Evolutionary conservation across 2,797 vertebrate species (phyloP), one percentile per base, ranked within the genome.

Genomic region (Cheirogaleus major): DNA sequence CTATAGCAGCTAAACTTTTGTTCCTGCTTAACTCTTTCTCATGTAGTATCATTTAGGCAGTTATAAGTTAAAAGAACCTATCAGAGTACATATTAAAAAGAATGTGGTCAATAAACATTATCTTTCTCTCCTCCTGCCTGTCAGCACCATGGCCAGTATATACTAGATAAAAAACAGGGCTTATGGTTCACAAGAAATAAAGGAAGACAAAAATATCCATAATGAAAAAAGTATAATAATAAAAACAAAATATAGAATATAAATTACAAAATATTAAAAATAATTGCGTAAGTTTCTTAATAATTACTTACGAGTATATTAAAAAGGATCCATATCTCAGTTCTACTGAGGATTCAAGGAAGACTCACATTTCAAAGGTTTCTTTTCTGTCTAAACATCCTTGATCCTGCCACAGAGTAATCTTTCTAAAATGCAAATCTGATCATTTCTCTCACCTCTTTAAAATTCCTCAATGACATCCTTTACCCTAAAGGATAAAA

Each of bases 381-480:
- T 94, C n/a, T 15, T 32, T 86, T 92, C 41, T 87, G 20, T 75
- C 22, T 84, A 73, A 94, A 75, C 20, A 65, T 88, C 15, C n/a
- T 95, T 83, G n/a, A 79, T 80, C 35, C 52, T 50, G 41, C 13
- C 17, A 83, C 35, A 67, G 41, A 70, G 23, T 57, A 48, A 81
- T 85, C 27, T 93, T 95, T 89, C 30, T 81, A 52, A 93, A 95
- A 81, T 91, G 22, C 23, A 97, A 79, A 85, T 85, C 23, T 91
- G 65, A 65, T 72, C 35, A 83, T 84, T 89, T 91, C 45, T 57
- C 9, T 96, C 27, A 15, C 10, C n/a, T 93, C 41, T 91, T 89
- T 83, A 79, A 95, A 83, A 94, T 73, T 95, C 55, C 35, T 52
- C 48, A 81, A 0, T 87, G 57, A 76, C 32, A 69, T 45, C 13